Evolutionary conservation across 2,888 invertebrate genomes (phyloP).

Genomic region (Heliconius aoede): DNA sequence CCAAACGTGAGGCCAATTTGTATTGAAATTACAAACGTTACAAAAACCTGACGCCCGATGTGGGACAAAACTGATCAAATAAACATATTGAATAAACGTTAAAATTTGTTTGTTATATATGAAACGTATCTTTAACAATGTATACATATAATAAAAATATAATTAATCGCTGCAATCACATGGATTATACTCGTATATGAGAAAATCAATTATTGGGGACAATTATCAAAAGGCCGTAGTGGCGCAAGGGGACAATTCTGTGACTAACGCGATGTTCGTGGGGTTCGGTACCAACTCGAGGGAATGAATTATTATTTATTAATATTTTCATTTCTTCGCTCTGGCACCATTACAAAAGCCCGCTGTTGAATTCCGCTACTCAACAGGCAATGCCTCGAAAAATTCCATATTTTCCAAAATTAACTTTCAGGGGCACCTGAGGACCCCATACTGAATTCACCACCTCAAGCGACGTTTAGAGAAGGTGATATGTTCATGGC

Average conservation of each 20-base stretch:
- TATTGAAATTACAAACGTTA: background rate
- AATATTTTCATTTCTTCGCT: background rate
- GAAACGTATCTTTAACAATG: background rate
- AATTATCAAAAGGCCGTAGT: background rate
- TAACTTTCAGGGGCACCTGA: constrained; percentile 73
- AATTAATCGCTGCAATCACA: background rate
- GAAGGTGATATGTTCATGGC: constrained; percentile 86
- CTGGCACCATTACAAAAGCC: background rate
- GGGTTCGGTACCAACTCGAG: background rate
- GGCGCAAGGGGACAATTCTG: background rate
- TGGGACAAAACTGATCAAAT: constrained; percentile 11
- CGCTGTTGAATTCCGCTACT: background rate
- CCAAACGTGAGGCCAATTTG: constrained; percentile 10
- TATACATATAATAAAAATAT: constrained; percentile 5
- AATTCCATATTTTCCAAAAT: background rate
- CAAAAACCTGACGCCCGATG: constrained; percentile 10
- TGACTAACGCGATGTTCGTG: background rate
- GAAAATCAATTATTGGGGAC: no score
- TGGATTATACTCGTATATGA: no score
- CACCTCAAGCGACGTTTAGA: constrained; percentile 71
- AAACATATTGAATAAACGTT: background rate
- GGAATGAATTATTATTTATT: background rate
- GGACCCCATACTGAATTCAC: constrained; percentile 68
- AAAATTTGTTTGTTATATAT: background rate
- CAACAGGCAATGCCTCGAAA: background rate